A percentile compares a stretch with the other conserved stretches of the same genome.
These are phyloP conservation scores for Clarias batrachus DNA, from an alignment of 2,113 vertebrate species.

Conservation along the genomic window DNA sequence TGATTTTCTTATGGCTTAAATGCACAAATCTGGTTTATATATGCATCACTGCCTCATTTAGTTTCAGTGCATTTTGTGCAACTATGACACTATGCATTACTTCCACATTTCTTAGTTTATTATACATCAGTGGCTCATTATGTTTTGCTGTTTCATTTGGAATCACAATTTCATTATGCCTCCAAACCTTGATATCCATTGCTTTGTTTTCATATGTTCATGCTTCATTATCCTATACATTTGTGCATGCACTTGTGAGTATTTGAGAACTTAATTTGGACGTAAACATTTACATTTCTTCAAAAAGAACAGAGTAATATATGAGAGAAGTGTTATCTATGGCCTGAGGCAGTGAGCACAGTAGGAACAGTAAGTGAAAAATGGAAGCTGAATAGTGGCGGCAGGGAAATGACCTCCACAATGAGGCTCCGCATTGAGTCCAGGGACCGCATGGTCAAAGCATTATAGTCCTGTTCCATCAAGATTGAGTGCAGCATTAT, in stretches of 20 bases:
- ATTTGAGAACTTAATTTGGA: background rate
- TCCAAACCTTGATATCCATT: background rate
- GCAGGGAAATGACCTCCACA: background rate
- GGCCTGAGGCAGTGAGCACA: background rate
- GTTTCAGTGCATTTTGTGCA: too few species aligned
- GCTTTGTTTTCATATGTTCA: background rate
- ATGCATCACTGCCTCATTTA: background rate
- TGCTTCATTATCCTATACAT: background rate
- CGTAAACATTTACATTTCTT: background rate
- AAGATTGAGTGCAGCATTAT: background rate
- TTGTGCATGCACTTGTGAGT: background rate
- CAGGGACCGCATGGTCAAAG: background rate
- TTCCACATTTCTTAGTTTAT: background rate
- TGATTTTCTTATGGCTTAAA: too few species aligned
- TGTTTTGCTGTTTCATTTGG: background rate
- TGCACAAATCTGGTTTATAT: too few species aligned
- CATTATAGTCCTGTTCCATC: background rate
- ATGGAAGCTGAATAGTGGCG: background rate
- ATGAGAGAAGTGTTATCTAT: conserved; percentile 1
- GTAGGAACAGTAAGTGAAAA: background rate
- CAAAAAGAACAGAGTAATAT: background rate
- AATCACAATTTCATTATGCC: background rate
- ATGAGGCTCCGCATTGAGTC: background rate
- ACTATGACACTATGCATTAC: background rate
- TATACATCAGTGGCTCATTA: background rate